A percentile compares a stretch with the other conserved stretches of the same genome.
Evolutionary conservation across 2,113 vertebrate genomes (phyloP).

Genomic region (Mirounga angustirostris): DNA sequence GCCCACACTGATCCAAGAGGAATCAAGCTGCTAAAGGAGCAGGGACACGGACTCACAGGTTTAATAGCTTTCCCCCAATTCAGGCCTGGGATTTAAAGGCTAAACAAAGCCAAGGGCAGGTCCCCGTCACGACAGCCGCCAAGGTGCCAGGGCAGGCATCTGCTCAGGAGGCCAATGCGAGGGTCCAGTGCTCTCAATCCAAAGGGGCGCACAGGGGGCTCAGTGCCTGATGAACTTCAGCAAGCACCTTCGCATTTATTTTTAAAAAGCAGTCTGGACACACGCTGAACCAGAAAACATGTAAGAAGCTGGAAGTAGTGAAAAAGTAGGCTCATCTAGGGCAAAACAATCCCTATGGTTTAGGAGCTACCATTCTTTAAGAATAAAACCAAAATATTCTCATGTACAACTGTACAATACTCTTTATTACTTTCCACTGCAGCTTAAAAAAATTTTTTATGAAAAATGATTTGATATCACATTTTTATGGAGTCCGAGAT

Average conservation of each 20-base stretch:
- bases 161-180: not conserved
- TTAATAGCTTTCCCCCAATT: not conserved
- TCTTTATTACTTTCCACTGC: constrained; percentile 75
- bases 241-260: constrained; percentile 71
- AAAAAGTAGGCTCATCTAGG: constrained; percentile 70
- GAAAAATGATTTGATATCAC: constrained; percentile 68
- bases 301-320: constrained; percentile 55
- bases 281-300: constrained; percentile 10
- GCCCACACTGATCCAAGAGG: constrained; percentile 33
- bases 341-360: constrained; percentile 39
- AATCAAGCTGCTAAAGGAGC: constrained; percentile 46
- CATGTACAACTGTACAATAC: constrained; percentile 61
- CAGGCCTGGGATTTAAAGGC: not conserved
- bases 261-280: constrained; percentile 51
- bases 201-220: constrained; percentile 28
- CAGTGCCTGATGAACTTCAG: constrained; percentile 45
- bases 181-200: not conserved
- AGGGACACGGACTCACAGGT: constrained; percentile 42
- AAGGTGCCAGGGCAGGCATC: not conserved
- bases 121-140: not conserved
- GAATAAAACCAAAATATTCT: constrained; percentile 73
- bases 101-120: not conserved
- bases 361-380: constrained; percentile 57
- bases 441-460: constrained; percentile 71
- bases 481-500: constrained; percentile 79